phyloP scores from a whole-genome alignment of 2,888 invertebrate genomes.

The Osmoderma eremita region DNA sequence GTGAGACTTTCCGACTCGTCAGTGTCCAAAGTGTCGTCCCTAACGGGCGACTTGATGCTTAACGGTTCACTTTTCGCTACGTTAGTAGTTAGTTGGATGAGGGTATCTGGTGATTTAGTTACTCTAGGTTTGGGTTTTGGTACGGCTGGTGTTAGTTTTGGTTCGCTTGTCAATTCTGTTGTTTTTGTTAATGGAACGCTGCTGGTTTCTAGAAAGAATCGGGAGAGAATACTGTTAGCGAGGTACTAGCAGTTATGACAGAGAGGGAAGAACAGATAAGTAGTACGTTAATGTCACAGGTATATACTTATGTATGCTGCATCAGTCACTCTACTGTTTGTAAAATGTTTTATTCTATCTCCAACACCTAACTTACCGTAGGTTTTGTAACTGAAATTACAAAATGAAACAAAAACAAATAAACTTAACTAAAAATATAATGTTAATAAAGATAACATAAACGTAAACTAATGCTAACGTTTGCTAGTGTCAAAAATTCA shows the following conservation, averaged over 20 bases:
- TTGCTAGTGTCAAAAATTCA: constrained; percentile 46
- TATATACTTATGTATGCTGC: constrained; percentile 43
- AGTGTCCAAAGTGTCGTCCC: constrained; percentile 56
- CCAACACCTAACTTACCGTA: constrained; percentile 48
- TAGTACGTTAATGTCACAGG: constrained; percentile 46
- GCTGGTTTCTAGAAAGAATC: constrained; percentile 64
- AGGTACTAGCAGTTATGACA: constrained; percentile 57
- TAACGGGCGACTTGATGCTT: constrained; percentile 53
- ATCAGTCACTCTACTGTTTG: no score
- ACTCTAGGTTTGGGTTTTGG: constrained; percentile 59
- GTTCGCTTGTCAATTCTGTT: constrained; percentile 51
- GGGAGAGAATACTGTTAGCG: constrained; percentile 62
- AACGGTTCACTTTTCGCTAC: constrained; percentile 41
- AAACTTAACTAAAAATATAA: constrained; percentile 45
- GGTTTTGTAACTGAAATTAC: constrained; percentile 38
- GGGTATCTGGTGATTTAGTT: constrained; percentile 53
- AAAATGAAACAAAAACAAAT: constrained; percentile 40
- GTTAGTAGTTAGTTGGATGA: constrained; percentile 49
- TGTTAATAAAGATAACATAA: constrained; percentile 51
- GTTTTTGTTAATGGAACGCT: constrained; percentile 58
- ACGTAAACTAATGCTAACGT: constrained; percentile 49
- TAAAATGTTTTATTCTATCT: constrained; percentile 38
- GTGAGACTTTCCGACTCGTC: constrained; percentile 54
- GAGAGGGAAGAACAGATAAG: constrained; percentile 32
- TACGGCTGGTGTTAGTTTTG: constrained; percentile 55